Base-by-base conservation (phyloP, 2,797 vertebrate species). In the Benthosema pterotum region DNA sequence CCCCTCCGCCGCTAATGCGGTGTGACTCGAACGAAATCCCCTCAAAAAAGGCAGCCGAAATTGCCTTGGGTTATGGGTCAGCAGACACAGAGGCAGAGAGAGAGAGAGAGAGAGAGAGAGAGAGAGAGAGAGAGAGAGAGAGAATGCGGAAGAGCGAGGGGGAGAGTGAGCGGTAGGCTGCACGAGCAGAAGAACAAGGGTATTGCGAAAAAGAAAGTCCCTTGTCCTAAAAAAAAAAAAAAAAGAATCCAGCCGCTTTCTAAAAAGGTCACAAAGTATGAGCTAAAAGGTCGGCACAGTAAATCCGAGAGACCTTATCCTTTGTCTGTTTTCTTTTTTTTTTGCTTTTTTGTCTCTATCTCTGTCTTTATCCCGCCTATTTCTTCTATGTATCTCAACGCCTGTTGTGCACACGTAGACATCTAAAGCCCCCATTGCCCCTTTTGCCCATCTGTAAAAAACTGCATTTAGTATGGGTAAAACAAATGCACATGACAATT, bases 21-120 rank as follows among this genome's bases (percentile, higher is more conserved):
- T 88, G 89, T 87, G 90, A 91, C 88, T 90, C 82, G 85, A 87
- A 92, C 88, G 83, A 92, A 93, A 92, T 91, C 88, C 87, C 84
- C 84, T 85, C 87, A 88, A 91, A 93, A 91, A 93, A 90, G 84
- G 82, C 80, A 89, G 86, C 79, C 84, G 83, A 92, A 88, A 92
- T 90, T 91, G 91, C 87, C 84, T 90, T 78, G 84, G 86, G 90
- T 91, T 91, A 89, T 90, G 91, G 91, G 84, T 90, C 87, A 89
- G 83, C 78, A 79, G 83, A 83, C 87, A 79, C 72, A 77, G 15
- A 12, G 2, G 18, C 45, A 50, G 45, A 14, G 47, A 42, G 28
- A 43, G 54, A 18, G 54, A 69, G 53, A 71, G 14, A 71, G 52
- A 78, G 16, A 52, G 58, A 17, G 25, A 22, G 50, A 69, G 56